Evolutionary conservation across 2,113 vertebrate genomes (phyloP), one percentile per base, ranked within the genome.

Genomic region (Diadophis punctatus): DNA sequence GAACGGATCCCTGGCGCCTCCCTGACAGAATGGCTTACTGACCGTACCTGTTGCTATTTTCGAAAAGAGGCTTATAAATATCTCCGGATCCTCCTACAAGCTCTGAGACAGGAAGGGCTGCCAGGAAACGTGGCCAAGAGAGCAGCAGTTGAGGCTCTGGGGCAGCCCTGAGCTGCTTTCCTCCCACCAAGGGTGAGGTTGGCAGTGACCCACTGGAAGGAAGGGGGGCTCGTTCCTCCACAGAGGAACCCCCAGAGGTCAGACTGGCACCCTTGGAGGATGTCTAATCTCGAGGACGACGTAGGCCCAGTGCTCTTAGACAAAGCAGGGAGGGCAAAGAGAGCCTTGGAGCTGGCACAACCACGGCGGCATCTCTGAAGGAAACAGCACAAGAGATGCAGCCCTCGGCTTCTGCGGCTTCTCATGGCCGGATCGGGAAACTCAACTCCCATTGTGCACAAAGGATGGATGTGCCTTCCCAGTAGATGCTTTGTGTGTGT

Each of bases 51-150:
- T 46, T 30, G 74, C 90, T 85, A 27, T 56, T 56, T 46, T 5
- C 91, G 94, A 93, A 86, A 92, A 58, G 1, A 94, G 90, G 91
- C 92, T 51, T 7, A 95, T 91, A 0, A 95, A 95, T 95, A 95
- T 93, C 94, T 95, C 8, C 0, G n/a, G 95, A 96, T 95, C 96
- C 88, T 1, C 11, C 34, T 55, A 87, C 10, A 14, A 20, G 0
- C 49, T n/a, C 90, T 46, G 55, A 86, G 93, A 90, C 2, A 91
- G 93, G 86, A 94, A 94, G 86, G 74, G 48, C 56, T 86, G 5
- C 84, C 3, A 16, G 7, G 0, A 0, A 1, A 90, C 92, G 88
- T n/a, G 53, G 0, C 52, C 0, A 5, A 22, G 34, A 88, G 51
- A n/a, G 14, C 49, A n/a, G 48, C 84, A 14, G 46, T 12, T 43